Evolutionary conservation across 92 coral and sea anemone species (phyloP), one percentile per base, ranked within the genome.

Genomic region (Zoanthus solanderi): DNA sequence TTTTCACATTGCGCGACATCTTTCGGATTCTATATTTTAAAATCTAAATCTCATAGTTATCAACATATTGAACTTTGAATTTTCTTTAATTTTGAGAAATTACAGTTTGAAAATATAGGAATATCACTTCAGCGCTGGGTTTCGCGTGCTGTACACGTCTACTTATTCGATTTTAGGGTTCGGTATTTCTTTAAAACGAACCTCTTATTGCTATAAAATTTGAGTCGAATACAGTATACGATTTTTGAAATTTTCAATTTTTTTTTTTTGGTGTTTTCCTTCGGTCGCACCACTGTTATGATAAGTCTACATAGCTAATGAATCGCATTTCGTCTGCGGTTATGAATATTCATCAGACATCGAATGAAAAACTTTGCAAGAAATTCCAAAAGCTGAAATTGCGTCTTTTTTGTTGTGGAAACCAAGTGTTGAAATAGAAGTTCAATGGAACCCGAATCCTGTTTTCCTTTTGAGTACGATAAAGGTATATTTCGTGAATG

Each of bases 261-360:
- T 31, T 65, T 81, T 46, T 31, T 65, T 81, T 66, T 28, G 13
- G 74, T 23, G 56, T 66, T 81, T 47, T 29, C 60, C 28, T 34
- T 3, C 46, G 29, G 75, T 31, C 58, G 13, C 85, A 81, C 16
- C 75, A 37, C 44, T 42, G 72, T 80, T 78, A 28, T 31, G 74
- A 80, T 58, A 65, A 66, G 45, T 81, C 75, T 32, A 45, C 63
- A 23, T 29, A 44, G 46, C 42, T 34, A 44, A 47, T 81, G 74
- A 81, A 79, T 61, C 34, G 15, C 61, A 63, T 81, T 81, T 81
- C 32, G 75, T 44, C 29, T 16, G 17, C 45, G 46, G 67, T 81
- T 28, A 66, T 81, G 76, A 66, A 81, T 81, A 81, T 81, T 81
- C 44, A 81, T 81, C 14, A 66, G 76, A 12, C 45, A 42, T 28